Percentiles rank a stretch among this genome's conserved stretches.
These are phyloP conservation scores for Acleris cristana DNA, from an alignment of 2,888 invertebrate species.

Conservation along the genomic window DNA sequence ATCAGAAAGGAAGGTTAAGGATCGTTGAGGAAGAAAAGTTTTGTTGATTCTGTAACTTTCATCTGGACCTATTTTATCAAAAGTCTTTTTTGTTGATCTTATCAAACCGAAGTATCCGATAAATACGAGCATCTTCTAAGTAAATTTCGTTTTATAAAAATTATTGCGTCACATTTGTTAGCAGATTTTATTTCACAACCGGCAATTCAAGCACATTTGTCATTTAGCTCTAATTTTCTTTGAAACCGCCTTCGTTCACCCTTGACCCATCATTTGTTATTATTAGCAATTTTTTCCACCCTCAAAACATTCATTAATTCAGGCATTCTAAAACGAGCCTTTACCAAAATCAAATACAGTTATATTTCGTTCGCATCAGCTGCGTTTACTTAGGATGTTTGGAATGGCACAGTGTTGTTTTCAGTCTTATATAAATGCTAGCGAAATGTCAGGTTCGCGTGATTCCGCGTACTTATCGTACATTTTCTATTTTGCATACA, in stretches of 20 bases:
- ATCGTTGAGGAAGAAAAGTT: too few species aligned
- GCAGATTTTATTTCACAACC: slow-evolving; percentile 7
- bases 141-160: too few species aligned
- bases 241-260: slow-evolving; percentile 39
- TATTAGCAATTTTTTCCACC: slow-evolving; percentile 39
- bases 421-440: slow-evolving; percentile 74
- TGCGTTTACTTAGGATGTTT: slow-evolving; percentile 48
- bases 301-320: slow-evolving; percentile 41
- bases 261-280: slow-evolving; percentile 40
- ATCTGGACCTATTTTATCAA: too few species aligned
- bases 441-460: slow-evolving; percentile 81
- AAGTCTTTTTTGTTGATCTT: too few species aligned
- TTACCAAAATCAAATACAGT: slow-evolving; percentile 44
- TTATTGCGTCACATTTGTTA: not conserved
- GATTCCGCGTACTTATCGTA: slow-evolving; percentile 73
- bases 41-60: not conserved
- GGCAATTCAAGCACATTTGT: slow-evolving; percentile 36
- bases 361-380: slow-evolving; percentile 39
- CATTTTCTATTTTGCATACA: slow-evolving; percentile 79
- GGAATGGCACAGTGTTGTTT: slow-evolving; percentile 45
- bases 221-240: slow-evolving; percentile 41
- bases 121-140: too few species aligned
- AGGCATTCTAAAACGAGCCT: slow-evolving; percentile 45
- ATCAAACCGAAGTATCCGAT: too few species aligned
- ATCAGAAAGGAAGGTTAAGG: too few species aligned